These are phyloP conservation scores for Parauchenoglanis punctatus DNA, from an alignment of 2,797 vertebrate genomes.

Conservation along the genomic window DNA sequence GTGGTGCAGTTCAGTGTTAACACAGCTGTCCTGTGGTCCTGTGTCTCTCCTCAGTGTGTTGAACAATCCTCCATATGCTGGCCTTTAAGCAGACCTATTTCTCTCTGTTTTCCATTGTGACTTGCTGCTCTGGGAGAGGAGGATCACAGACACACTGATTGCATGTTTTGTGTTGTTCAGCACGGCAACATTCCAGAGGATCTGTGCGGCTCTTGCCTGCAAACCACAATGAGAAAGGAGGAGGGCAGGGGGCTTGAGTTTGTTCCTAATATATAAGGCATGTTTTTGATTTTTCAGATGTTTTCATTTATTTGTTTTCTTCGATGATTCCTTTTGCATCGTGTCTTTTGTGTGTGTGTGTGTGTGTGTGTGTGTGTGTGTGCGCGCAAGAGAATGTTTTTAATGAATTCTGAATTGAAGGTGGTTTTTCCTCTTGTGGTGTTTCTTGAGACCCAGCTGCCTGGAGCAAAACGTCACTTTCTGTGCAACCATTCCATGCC, in stretches of 20 bases:
- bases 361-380: conserved; percentile 16
- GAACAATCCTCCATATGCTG: conserved; percentile 71
- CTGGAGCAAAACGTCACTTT: conserved; percentile 67
- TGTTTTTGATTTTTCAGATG: conserved; percentile 63
- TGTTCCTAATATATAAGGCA: conserved; percentile 66
- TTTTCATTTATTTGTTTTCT: conserved; percentile 67
- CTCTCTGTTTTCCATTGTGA: conserved; percentile 64
- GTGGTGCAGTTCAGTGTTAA: conserved; percentile 11
- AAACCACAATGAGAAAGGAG: conserved; percentile 44
- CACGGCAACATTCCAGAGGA: conserved; percentile 61
- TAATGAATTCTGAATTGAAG: conserved; percentile 33
- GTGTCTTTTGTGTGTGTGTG: conserved; percentile 13
- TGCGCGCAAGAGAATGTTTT: background rate
- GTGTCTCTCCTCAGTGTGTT: conserved; percentile 61
- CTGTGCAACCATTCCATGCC: conserved; percentile 59
- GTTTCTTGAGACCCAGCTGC: conserved; percentile 59
- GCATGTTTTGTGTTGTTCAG: conserved; percentile 58
- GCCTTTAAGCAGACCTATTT: conserved; percentile 62
- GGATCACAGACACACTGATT: conserved; percentile 66
- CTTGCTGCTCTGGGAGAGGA: conserved; percentile 63
- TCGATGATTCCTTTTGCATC: conserved; percentile 59
- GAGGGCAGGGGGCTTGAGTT: conserved; percentile 47
- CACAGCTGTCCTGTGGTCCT: conserved; percentile 59
- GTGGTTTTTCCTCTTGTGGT: conserved; percentile 71
- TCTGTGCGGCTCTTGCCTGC: conserved; percentile 45